phyloP scores from a whole-genome alignment of 2,888 invertebrate species.

The Auanema sp. region DNA sequence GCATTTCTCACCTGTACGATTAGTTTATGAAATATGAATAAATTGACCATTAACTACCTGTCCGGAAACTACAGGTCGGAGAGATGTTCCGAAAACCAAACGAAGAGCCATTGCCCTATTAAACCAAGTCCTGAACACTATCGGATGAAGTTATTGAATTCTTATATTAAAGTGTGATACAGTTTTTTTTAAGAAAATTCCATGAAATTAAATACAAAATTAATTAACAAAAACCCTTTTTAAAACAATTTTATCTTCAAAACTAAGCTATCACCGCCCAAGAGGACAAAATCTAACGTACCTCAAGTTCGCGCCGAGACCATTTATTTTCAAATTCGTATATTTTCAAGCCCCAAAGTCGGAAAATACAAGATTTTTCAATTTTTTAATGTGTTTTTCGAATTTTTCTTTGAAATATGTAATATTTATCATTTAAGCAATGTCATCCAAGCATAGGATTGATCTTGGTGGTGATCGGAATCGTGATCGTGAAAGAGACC shows the following conservation, averaged over 20 bases:
- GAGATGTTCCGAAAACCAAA: constrained; percentile 30
- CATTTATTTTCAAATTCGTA: constrained; percentile 4
- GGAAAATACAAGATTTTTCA: neutral
- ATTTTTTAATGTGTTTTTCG: neutral
- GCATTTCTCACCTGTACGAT: constrained; percentile 38
- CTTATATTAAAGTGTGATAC: too few relatives aligned
- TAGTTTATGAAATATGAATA: too few relatives aligned
- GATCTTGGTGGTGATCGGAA: constrained; percentile 32
- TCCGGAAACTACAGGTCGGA: constrained; percentile 34
- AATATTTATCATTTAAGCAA: constrained; percentile 14
- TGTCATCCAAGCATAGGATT: constrained; percentile 51
- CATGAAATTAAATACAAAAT: too few relatives aligned
- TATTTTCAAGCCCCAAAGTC: neutral
- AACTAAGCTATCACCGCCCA: constrained; percentile 18
- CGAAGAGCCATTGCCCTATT: constrained; percentile 38
- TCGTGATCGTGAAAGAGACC: constrained; percentile 13
- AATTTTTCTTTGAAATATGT: neutral
- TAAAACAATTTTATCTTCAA: too few relatives aligned
- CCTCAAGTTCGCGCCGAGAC: constrained; percentile 25
- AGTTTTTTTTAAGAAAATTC: too few relatives aligned
- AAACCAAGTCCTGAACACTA: constrained; percentile 11
- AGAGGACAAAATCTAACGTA: constrained; percentile 23
- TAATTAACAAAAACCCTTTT: too few relatives aligned
- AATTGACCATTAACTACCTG: constrained; percentile 21
- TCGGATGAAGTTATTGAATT: too few relatives aligned